Evolutionary conservation across 1,140 invertebrate species (phyloP), one percentile per base, ranked within the genome.

Genomic region (Drosophila ogumai): DNA sequence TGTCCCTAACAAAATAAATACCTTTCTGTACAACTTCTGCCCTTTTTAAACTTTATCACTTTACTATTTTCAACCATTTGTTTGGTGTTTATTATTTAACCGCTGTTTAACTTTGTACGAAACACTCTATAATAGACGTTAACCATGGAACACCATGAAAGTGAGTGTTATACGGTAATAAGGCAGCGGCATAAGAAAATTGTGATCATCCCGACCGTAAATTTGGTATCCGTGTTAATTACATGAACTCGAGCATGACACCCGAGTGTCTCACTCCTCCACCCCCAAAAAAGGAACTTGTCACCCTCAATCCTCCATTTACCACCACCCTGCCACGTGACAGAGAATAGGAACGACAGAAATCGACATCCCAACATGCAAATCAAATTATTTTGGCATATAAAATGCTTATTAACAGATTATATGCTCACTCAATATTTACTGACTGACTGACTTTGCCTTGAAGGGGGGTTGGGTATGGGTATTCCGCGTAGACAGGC

Each of bases 321-420:
- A 5, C 25, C 25, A 28, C 25, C 25, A 22, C 10, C 6, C 22
- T 28, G 34, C 32, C 32, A 34, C 46, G 59, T 54, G 59, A 63
- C 59, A 63, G 34, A 19, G 52, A 65, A 43, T 47, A 36, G 46
- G 13, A 28, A 67, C 32, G 68, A 72, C 65, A 71, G 50, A 58
- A 71, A 72, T 68, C 66, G 66, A 69, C 66, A 43, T 40, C 43
- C 41, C 52, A 40, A 72, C 69, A 87, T 88, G 72, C 80, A 87
- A 87, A 87, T 90, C 85, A 81, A 90, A 90, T 87, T 87, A 87
- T 88, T 77, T 86, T 79, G 80, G 77, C 75, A 88, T 87, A 87
- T 88, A 75, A 87, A 87, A 88, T 69, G 56, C 85, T 88, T 84
- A 80, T 80, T 72, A 77, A 67, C 38, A 49, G 76, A 76, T 88